Evolutionary conservation across 1,140 invertebrate genomes (phyloP).

Genomic region (Pectinophora gossypiella): DNA sequence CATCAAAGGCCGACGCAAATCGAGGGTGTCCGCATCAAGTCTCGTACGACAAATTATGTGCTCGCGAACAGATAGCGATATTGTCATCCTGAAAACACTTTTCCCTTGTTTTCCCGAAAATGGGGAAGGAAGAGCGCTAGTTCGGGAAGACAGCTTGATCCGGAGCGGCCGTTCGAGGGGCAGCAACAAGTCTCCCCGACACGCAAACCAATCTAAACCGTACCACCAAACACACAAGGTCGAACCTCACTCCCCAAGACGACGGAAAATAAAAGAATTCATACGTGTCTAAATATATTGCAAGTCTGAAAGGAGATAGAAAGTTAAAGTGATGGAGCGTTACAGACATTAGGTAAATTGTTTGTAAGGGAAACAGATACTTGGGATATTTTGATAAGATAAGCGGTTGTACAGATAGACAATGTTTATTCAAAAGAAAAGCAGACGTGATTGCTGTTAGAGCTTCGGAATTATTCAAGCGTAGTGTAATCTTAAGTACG

Average conservation of each 20-base stretch:
- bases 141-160: constrained; percentile 58
- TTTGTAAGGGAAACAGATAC: constrained; percentile 21
- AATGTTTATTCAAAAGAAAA: too few relatives aligned
- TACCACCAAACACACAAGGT: constrained; percentile 21
- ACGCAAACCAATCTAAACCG: constrained; percentile 31
- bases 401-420: too few relatives aligned
- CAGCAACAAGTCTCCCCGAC: constrained; percentile 46
- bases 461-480: too few relatives aligned
- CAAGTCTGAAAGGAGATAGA: constrained; percentile 26
- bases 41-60: constrained; percentile 48
- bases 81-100: constrained; percentile 48
- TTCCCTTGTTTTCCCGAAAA: constrained; percentile 48
- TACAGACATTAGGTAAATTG: constrained; percentile 28
- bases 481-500: too few relatives aligned
- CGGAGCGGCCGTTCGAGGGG: constrained; percentile 32
- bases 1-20: constrained; percentile 31
- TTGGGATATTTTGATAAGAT: too few relatives aligned
- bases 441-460: too few relatives aligned
- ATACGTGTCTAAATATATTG: constrained; percentile 30
- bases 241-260: constrained; percentile 15
- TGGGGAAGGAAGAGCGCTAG: constrained; percentile 44
- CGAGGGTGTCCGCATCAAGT: constrained; percentile 34
- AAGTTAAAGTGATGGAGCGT: constrained; percentile 38
- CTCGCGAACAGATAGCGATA: constrained; percentile 41
- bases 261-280: constrained; percentile 28